phyloP scores from a whole-genome alignment of 2,888 invertebrate genomes.

The Belgica antarctica region DNA sequence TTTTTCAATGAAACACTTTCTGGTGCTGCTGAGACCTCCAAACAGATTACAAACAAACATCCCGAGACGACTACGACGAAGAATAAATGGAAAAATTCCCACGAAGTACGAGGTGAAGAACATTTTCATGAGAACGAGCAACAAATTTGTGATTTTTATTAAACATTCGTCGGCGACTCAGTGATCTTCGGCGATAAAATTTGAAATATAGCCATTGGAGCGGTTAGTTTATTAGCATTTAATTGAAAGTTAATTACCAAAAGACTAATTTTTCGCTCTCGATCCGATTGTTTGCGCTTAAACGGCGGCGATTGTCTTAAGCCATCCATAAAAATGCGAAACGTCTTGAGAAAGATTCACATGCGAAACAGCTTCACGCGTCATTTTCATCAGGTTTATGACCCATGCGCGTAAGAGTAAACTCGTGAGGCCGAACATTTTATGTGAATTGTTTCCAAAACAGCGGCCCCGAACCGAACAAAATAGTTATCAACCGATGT shows the following conservation, averaged over 20 bases:
- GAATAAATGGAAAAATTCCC: conserved; percentile 35
- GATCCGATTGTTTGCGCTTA: neutral
- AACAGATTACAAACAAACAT: conserved; percentile 22
- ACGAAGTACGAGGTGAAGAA: conserved; percentile 7
- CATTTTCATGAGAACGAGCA: too few species aligned
- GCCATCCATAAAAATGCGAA: neutral
- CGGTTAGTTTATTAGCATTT: too few species aligned
- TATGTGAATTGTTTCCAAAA: neutral
- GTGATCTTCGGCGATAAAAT: too few species aligned
- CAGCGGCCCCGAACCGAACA: neutral
- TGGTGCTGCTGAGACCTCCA: neutral
- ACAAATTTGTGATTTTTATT: too few species aligned
- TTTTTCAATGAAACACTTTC: conserved; percentile 2
- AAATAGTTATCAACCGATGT: conserved; percentile 40
- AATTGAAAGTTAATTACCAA: too few species aligned
- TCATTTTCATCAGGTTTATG: neutral
- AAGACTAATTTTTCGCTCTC: conserved; percentile 1
- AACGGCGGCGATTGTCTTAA: neutral
- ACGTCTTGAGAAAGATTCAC: neutral
- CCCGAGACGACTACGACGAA: too few species aligned
- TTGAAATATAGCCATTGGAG: too few species aligned
- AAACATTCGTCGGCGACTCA: too few species aligned
- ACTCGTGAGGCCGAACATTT: neutral
- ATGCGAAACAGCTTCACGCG: neutral
- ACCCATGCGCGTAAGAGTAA: neutral